Percentiles rank a stretch among this genome's conserved stretches.
Conservation (phyloP, 2,113 vertebrate species). For the Eudyptes chrysolophus region DNA sequence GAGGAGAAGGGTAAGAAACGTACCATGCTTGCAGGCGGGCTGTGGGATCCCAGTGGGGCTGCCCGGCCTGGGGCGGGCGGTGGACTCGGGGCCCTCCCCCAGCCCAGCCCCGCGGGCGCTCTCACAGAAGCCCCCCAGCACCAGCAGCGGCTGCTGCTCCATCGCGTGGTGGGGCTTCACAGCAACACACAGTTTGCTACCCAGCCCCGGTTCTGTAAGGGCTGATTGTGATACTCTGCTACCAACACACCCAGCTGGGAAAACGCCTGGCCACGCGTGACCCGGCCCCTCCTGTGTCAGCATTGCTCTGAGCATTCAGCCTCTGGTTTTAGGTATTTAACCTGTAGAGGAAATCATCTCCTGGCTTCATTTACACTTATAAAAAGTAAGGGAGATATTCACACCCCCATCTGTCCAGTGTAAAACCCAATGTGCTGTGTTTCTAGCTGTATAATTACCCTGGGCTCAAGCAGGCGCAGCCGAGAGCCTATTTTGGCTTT, state of each 20-base stretch:
- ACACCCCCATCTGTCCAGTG: neutral
- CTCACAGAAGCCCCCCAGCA: neutral
- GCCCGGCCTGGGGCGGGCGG: neutral
- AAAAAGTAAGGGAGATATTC: neutral
- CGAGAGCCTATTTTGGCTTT: neutral
- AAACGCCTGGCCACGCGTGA: rapidly evolving
- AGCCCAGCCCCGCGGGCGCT: too few relatives aligned
- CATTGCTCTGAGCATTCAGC: rapidly evolving
- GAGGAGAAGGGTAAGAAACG: neutral
- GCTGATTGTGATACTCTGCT: neutral
- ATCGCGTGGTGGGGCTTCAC: too few relatives aligned
- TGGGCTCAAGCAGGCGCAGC: neutral
- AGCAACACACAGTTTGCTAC: rapidly evolving
- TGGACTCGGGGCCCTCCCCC: neutral
- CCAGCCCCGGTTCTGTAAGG: too few relatives aligned
- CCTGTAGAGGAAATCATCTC: neutral
- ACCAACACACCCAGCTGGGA: neutral
- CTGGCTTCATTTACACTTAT: neutral
- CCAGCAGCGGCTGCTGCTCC: neutral
- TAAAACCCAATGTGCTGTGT: neutral
- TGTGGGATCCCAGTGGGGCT: neutral
- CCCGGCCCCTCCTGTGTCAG: rapidly evolving
- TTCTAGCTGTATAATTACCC: neutral
- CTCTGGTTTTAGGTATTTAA: too few relatives aligned
- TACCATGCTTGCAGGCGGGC: rapidly evolving